Percentiles rank a stretch among this genome's conserved stretches.
These are phyloP conservation scores for Anguilla marmorata DNA, from an alignment of 2,797 vertebrate genomes.

Conservation along the genomic window DNA sequence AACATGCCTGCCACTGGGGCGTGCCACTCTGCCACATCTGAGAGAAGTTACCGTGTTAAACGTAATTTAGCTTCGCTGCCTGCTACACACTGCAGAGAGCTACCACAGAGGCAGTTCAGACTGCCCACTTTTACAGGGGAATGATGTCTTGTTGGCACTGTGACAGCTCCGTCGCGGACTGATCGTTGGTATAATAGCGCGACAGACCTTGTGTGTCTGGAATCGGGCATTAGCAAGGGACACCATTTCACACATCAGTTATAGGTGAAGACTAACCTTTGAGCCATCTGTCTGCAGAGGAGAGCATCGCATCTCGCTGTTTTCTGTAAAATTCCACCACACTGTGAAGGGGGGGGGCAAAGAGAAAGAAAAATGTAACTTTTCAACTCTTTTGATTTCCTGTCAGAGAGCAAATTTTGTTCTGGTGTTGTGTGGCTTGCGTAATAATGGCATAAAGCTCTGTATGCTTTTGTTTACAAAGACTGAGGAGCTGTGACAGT, in stretches of 20 bases:
- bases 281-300: constrained; percentile 79
- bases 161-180: neutral
- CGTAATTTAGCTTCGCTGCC: neutral
- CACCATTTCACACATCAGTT: neutral
- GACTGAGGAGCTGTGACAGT: neutral
- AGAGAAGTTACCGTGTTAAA: constrained; percentile 11
- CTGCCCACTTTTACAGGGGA: neutral
- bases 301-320: constrained; percentile 75
- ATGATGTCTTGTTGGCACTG: neutral
- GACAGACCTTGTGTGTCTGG: neutral
- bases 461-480: neutral
- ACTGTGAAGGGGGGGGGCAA: constrained; percentile 53
- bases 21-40: constrained; percentile 81
- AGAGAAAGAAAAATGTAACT: neutral
- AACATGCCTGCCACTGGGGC: constrained; percentile 77
- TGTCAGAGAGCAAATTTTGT: neutral
- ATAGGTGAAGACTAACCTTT: constrained; percentile 68
- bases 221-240: constrained; percentile 8
- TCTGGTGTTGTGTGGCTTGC: neutral
- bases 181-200: neutral
- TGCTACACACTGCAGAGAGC: neutral
- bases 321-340: constrained; percentile 74
- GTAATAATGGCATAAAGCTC: neutral
- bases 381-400: neutral
- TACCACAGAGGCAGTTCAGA: neutral